These are phyloP conservation scores for Cyanoderma ruficeps DNA, from an alignment of 2,113 vertebrate species.

Conservation along the genomic window DNA sequence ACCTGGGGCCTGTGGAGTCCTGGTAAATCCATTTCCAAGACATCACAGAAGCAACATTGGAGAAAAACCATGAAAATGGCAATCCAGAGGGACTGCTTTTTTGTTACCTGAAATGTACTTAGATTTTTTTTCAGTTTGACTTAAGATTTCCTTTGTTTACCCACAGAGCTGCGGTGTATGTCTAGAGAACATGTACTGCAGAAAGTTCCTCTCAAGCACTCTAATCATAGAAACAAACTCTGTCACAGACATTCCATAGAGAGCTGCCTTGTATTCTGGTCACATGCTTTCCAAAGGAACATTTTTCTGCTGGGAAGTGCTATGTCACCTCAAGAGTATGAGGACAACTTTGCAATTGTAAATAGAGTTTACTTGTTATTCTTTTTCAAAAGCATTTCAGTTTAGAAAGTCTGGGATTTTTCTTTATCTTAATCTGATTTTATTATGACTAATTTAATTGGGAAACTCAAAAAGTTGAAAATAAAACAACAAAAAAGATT, in stretches of 20 bases:
- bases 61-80: conserved; percentile 18
- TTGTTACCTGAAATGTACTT: conserved; percentile 31
- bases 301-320: neutral
- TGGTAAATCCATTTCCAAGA: conserved; percentile 60
- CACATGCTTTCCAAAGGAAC: neutral
- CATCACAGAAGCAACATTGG: neutral
- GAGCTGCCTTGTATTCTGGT: neutral
- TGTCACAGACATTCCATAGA: neutral
- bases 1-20: neutral
- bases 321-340: neutral
- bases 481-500: neutral
- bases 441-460: neutral
- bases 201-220: neutral
- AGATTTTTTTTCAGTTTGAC: conserved; percentile 23
- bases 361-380: neutral
- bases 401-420: neutral
- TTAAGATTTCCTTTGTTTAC: conserved; percentile 29
- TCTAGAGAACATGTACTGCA: neutral
- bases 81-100: conserved; percentile 30
- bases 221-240: neutral
- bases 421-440: neutral
- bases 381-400: neutral
- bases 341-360: neutral
- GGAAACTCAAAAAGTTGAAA: neutral
- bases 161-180: neutral